phyloP scores from a whole-genome alignment of 2,888 invertebrate genomes.

The Drosophila dives region DNA sequence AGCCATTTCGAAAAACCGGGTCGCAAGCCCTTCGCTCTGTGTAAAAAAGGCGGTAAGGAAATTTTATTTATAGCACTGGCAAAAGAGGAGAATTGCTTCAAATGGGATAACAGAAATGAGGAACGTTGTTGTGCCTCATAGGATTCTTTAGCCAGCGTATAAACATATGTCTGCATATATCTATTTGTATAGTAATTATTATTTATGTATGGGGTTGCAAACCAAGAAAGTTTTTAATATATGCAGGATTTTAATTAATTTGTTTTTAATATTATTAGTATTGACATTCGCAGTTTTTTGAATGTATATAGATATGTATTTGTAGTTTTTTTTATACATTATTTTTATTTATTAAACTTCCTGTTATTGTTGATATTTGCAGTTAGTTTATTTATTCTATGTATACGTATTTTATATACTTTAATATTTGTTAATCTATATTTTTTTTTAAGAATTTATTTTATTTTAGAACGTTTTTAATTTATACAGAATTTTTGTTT shows the following conservation, averaged over 20 bases:
- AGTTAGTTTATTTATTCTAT: neutral
- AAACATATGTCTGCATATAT: neutral
- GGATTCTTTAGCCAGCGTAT: neutral
- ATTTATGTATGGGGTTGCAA: neutral
- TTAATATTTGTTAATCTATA: too few relatives aligned
- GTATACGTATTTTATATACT: neutral
- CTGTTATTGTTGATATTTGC: too few relatives aligned
- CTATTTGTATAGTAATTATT: neutral
- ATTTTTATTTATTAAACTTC: too few relatives aligned
- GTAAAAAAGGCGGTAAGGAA: constrained; percentile 32
- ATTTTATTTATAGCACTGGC: constrained; percentile 49
- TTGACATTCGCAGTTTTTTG: neutral
- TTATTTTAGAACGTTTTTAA: neutral
- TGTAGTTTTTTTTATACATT: neutral
- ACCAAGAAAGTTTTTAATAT: neutral
- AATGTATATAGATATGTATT: too few relatives aligned
- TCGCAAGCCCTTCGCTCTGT: constrained; percentile 53
- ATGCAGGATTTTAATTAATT: neutral
- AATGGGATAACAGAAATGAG: constrained; percentile 8
- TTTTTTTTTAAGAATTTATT: too few relatives aligned
- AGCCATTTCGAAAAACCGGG: constrained; percentile 50
- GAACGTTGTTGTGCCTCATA: neutral
- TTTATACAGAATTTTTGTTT: neutral
- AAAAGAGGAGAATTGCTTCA: constrained; percentile 17
- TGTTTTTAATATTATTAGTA: neutral